Base-by-base conservation (phyloP, 2,797 vertebrate genomes). In the Galagoides demidoff region DNA sequence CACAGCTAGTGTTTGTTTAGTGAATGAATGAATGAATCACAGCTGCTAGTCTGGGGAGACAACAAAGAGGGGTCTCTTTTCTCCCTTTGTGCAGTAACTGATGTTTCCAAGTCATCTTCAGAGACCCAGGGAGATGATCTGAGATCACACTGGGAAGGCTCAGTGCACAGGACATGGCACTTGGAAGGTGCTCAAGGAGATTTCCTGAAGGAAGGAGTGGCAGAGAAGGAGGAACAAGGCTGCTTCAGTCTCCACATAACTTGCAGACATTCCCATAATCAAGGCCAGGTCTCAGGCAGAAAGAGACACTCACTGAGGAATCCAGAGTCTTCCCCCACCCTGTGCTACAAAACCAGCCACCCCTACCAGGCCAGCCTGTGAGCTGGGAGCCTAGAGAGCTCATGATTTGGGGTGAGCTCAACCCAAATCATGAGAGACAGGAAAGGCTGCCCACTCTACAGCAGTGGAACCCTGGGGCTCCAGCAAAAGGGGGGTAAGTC, bases 111-210 rank as follows among this genome's bases (percentile, higher is more conserved):
- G 4, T 64, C 70, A 57, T 22, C 85, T 45, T 55, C 11, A 25
- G 57, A 9, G n/a, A 25, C 25, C 70, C 17, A 2, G 2, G 13
- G 34, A 61, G 55, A 11, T 7, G 11, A 34, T 2, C 12, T 6
- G 59, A 16, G 4, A 29, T 17, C 55, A 0, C 2, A 22, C 13
- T 4, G 3, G 71, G 84, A 31, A 25, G 11, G 66, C 57, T 22
- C 68, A 31, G 64, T 11, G 34, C 23, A 0, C 64, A 1, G 34
- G 4, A 43, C 2, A 23, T 0, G 0, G 57, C 39, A 27, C 64
- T 13, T 3, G 8, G 6, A 59, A 52, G 23, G 31, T 37, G 20
- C 66, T 71, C 29, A n/a, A 6, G 22, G 17, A 68, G n/a, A 5
- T 11, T 19, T 64, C n/a, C 19, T 10, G 4, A 22, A 19, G 27